Conservation (phyloP, 92 coral and sea anemone species). For the Scolanthus callimorphus region DNA sequence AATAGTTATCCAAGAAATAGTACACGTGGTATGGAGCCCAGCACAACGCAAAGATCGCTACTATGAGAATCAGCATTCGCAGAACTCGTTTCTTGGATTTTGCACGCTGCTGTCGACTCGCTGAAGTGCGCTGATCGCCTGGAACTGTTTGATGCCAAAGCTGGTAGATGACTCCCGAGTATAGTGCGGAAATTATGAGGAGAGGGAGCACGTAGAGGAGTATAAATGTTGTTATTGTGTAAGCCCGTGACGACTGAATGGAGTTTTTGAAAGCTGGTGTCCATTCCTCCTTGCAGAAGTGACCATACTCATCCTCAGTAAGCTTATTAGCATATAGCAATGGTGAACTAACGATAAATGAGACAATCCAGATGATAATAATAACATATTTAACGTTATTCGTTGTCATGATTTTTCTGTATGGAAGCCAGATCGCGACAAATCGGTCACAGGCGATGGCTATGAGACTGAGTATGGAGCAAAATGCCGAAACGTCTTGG, state of each 20-base stretch:
- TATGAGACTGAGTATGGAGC: slow-evolving; percentile 61
- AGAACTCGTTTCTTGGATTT: slow-evolving; percentile 41
- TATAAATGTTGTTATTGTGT: slow-evolving; percentile 54
- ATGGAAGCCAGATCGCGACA: slow-evolving; percentile 61
- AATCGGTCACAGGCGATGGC: slow-evolving; percentile 68
- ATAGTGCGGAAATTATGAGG: slow-evolving; percentile 30
- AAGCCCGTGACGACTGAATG: slow-evolving; percentile 24
- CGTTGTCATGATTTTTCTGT: slow-evolving; percentile 48
- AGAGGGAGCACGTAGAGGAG: slow-evolving; percentile 46
- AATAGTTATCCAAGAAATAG: slow-evolving; percentile 27
- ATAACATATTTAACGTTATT: slow-evolving; percentile 47
- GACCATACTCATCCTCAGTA: slow-evolving; percentile 6
- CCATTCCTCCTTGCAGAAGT: slow-evolving; percentile 63
- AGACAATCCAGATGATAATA: slow-evolving; percentile 40
- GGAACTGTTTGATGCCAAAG: slow-evolving; percentile 53
- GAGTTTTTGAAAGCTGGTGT: slow-evolving; percentile 40
- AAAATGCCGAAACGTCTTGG: slow-evolving; percentile 57
- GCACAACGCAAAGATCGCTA: slow-evolving; percentile 47
- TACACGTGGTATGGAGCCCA: slow-evolving; percentile 60
- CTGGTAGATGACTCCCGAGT: slow-evolving; percentile 35
- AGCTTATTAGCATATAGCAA: slow-evolving; percentile 67
- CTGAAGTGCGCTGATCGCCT: slow-evolving; percentile 29
- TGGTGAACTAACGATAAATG: slow-evolving; percentile 53
- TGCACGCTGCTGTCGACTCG: slow-evolving; percentile 27
- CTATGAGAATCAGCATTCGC: slow-evolving; percentile 56